phyloP scores from a whole-genome alignment of 2,113 vertebrate species.

The Cryptotis parvus region DNA sequence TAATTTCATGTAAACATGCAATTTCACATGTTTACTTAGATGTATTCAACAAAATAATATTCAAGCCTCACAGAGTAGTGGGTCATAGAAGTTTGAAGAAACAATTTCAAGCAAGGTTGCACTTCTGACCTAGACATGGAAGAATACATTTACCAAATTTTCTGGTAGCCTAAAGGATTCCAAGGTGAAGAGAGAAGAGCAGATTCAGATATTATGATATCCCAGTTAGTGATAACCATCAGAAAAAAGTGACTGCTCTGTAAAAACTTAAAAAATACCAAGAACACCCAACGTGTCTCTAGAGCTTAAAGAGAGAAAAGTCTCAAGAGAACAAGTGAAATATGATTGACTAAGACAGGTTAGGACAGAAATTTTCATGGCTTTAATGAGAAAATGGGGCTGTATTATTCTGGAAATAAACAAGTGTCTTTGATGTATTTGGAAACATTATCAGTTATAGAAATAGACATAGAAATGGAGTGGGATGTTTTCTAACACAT shows the following conservation, averaged over 20 bases:
- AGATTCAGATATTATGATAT: background rate
- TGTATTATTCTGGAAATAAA: background rate
- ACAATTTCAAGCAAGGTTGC: background rate
- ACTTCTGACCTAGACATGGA: background rate
- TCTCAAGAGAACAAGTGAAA: background rate
- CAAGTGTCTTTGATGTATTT: background rate
- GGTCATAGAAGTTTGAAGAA: background rate
- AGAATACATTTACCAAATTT: background rate
- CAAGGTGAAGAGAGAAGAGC: too few species aligned
- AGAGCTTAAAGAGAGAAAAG: background rate
- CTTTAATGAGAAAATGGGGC: background rate
- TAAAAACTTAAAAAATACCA: background rate
- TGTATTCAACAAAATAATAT: background rate
- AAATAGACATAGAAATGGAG: background rate
- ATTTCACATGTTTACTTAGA: background rate
- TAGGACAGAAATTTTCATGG: background rate
- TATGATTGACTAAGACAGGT: background rate
- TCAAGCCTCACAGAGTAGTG: background rate
- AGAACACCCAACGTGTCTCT: background rate
- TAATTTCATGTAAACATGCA: too few species aligned
- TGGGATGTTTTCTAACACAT: conserved; percentile 12
- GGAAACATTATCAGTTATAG: background rate
- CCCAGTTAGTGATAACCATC: background rate
- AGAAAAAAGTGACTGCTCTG: background rate
- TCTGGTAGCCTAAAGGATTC: background rate